These are phyloP conservation scores for Ameiurus melas DNA, from an alignment of 2,113 vertebrate species.

Conservation along the genomic window DNA sequence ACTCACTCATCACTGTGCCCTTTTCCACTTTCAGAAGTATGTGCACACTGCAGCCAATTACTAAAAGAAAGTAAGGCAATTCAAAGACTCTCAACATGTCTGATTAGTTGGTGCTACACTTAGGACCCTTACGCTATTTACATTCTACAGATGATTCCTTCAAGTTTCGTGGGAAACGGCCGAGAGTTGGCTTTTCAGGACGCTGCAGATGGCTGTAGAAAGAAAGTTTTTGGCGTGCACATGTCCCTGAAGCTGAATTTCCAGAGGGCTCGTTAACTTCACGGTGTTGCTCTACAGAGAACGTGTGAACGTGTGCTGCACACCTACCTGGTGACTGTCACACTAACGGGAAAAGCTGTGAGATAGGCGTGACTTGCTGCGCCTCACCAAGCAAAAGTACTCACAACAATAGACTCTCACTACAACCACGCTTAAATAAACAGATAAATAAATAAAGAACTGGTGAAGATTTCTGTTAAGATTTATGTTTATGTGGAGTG, in stretches of 20 bases:
- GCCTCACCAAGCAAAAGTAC: conserved; percentile 7
- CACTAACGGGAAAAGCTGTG: conserved; percentile 24
- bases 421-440: no score
- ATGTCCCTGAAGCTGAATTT: conserved; percentile 7
- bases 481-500: no score
- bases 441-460: no score
- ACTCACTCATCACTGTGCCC: conserved; percentile 23
- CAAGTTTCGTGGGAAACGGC: background rate
- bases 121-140: background rate
- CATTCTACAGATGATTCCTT: background rate
- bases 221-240: background rate
- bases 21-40: background rate
- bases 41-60: background rate
- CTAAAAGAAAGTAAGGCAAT: background rate
- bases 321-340: conserved; percentile 27
- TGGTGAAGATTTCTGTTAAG: no score
- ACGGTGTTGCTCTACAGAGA: background rate
- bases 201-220: conserved; percentile 1
- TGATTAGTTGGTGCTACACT: background rate
- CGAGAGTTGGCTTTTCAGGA: conserved; percentile 9
- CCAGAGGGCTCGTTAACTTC: conserved; percentile 10
- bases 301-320: background rate
- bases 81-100: background rate
- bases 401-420: background rate
- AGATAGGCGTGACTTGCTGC: conserved; percentile 36